Base-by-base conservation (phyloP, 2,113 vertebrate genomes). In the Python bivittatus region DNA sequence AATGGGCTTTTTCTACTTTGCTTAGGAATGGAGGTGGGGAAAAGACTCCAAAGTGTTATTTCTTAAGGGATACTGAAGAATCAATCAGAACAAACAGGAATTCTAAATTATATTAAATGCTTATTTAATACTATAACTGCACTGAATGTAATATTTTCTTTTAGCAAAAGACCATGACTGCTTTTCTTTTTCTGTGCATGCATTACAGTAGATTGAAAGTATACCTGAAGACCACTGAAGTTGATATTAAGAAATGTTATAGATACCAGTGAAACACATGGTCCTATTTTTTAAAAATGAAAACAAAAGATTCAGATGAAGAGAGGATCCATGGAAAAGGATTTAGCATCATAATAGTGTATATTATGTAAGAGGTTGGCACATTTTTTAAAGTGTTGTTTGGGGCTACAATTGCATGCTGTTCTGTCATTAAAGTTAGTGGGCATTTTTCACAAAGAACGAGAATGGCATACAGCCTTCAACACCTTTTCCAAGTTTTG, bases 361-460 rank as follows among this genome's bases (percentile, higher is more conserved):
- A 88, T 56, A 95, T 93, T 64, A 94, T 92, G 58, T 92, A 94
- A 87, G 92, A 93, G 3, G 1, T 11, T 95, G 95, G 95, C 92
- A 93, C 94, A 89, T 54, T 84, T 96, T 95, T 95, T 94, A 95
- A 96, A 97, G 94, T 29, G 52, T 25, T 2, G 0, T 89, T 17
- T 89, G 94, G 93, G 94, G 88, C 91, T 96, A 91, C 90, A 88
- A 92, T 93, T 96, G 93, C 84, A 94, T 94, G 94, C 92, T 85
- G 90, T 92, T 90, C 92, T 96, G 52, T 95, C 93, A 94, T 94
- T 97, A 95, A 95, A 94, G 94, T 95, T 92, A 95, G 88, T 95
- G 88, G 94, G 88, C 89, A 84, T 94, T 95, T 94, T 92, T 92
- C 58, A 96, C 13, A 0, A 94, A 95, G 92, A 83, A 58, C 87